phyloP scores from a whole-genome alignment of 2,888 invertebrate species.

The Flabesymbios commensalis region DNA sequence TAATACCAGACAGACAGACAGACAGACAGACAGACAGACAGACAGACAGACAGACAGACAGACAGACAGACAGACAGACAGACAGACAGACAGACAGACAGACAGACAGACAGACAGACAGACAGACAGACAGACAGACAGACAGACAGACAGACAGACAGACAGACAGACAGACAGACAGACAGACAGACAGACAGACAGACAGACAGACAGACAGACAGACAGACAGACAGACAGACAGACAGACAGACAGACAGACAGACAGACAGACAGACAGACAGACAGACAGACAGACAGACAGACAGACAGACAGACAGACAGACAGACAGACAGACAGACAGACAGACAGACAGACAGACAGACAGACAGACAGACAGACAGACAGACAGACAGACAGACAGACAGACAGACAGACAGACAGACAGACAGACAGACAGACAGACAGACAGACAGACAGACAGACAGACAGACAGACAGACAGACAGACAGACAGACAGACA shows the following conservation, averaged over 20 bases:
- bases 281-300: conserved; percentile 11
- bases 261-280: conserved; percentile 8
- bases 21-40: conserved; percentile 14
- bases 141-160: not conserved
- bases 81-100: conserved; percentile 8
- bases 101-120: not conserved
- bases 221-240: conserved; percentile 3
- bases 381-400: conserved; percentile 6
- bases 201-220: not conserved
- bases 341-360: conserved; percentile 6
- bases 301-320: conserved; percentile 16
- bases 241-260: conserved; percentile 5
- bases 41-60: conserved; percentile 6
- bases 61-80: conserved; percentile 9
- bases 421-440: not conserved
- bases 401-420: conserved; percentile 2
- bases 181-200: not conserved
- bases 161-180: not conserved
- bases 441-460: no score
- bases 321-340: conserved; percentile 3
- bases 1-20: not conserved
- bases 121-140: not conserved
- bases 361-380: conserved; percentile 4
- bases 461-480: no score
- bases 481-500: no score